phyloP scores from a whole-genome alignment of 2,797 vertebrate genomes.

The Calcarius lapponicus region DNA sequence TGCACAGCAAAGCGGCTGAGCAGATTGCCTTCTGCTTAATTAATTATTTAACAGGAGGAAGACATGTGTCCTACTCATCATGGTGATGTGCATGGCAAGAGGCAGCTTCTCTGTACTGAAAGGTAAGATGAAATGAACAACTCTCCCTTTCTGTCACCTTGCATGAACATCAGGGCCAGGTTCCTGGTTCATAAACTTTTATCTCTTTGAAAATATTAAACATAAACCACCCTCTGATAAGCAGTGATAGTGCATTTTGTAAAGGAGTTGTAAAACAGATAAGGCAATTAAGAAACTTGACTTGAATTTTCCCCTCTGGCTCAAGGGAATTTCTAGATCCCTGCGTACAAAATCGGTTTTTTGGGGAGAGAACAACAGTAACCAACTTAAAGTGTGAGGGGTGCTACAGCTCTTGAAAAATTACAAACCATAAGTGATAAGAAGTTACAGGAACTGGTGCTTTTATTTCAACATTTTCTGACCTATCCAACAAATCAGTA shows the following conservation, averaged over 20 bases:
- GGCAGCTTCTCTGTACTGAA: background rate
- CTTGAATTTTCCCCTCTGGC: background rate
- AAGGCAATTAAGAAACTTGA: background rate
- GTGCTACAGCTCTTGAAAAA: background rate
- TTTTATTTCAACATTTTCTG: background rate
- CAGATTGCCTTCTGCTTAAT: background rate
- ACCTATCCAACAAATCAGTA: background rate
- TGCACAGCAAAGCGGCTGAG: background rate
- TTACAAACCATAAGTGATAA: background rate
- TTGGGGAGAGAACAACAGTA: background rate
- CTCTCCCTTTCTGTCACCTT: background rate
- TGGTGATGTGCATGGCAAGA: rapidly evolving
- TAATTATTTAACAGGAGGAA: background rate
- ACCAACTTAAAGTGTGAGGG: background rate
- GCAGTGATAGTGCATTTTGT: background rate
- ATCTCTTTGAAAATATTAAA: constrained; percentile 1
- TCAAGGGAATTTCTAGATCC: background rate
- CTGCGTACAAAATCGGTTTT: rapidly evolving
- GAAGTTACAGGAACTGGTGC: background rate
- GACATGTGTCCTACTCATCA: background rate
- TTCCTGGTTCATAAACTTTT: constrained; percentile 36
- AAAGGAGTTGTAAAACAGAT: background rate
- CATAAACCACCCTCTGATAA: background rate
- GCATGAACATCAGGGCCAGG: background rate
- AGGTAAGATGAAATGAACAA: background rate